Percentiles rank a stretch among this genome's conserved stretches.
These are phyloP conservation scores for Oreochromis grahami DNA, from an alignment of 2,797 vertebrate genomes.

Conservation along the genomic window DNA sequence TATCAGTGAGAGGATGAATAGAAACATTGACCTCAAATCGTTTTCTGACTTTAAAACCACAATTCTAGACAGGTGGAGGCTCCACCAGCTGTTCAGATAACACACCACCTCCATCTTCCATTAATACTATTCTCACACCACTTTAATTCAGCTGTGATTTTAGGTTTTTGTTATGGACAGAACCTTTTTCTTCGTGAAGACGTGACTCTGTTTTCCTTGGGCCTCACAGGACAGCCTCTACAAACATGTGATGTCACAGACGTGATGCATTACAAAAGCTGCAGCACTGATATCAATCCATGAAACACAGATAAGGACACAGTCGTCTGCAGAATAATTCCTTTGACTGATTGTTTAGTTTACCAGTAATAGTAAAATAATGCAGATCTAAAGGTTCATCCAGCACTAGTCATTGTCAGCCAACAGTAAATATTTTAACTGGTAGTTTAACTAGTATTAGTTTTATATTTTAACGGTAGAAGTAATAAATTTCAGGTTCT, in stretches of 20 bases:
- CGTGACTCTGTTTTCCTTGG: too few relatives aligned
- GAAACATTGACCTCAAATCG: not conserved
- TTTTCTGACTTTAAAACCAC: too few relatives aligned
- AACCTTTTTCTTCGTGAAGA: too few relatives aligned
- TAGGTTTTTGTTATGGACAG: too few relatives aligned
- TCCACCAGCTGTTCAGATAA: too few relatives aligned
- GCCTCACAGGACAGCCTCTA: not conserved
- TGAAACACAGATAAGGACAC: rapidly evolving
- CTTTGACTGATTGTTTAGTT: not conserved
- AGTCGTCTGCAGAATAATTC: rapidly evolving
- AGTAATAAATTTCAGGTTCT: rapidly evolving
- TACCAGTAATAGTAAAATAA: too few relatives aligned
- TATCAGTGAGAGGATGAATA: not conserved
- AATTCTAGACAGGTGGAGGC: too few relatives aligned
- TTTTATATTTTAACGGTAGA: not conserved
- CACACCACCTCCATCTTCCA: not conserved
- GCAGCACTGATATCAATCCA: not conserved
- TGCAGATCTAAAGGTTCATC: too few relatives aligned
- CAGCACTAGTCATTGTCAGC: not conserved
- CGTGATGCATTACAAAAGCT: not conserved
- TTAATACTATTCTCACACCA: not conserved
- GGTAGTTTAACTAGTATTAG: not conserved
- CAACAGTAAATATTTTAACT: not conserved
- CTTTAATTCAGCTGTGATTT: not conserved
- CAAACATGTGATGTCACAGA: not conserved